Evolutionary conservation across 2,113 vertebrate species (phyloP), one percentile per base, ranked within the genome.

Genomic region (Brachyhypopomus occidentalis): DNA sequence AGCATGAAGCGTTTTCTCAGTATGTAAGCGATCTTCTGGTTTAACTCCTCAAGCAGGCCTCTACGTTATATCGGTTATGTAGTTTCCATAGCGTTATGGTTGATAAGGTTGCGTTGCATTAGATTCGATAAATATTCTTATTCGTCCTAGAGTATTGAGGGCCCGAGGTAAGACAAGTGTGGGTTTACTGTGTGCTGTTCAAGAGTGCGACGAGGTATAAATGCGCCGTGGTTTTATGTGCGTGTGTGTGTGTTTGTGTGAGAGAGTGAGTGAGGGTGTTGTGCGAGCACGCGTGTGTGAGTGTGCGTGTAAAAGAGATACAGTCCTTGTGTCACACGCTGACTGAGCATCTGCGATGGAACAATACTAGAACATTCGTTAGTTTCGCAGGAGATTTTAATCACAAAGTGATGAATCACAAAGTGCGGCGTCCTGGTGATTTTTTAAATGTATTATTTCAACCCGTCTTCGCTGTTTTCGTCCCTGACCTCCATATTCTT

Each of bases 171-270:
- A 79, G 72, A 66, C 36, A 59, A 82, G 81, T 75, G 81, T 75
- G 66, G 78, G 78, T 80, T 84, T 78, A 75, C 78, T 75, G 78
- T 69, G 25, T 76, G 38, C 64, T 80, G 27, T 59, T 77, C 25
- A 60, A 36, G 20, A 30, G 77, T 63, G 72, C 58, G 23, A 70
- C 69, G 77, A 86, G 86, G 87, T 84, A 89, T 85, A 89, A 91
- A 88, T 83, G 87, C 88, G 90, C 82, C 87, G 91, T 90, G 85
- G 75, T 62, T 19, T 30, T 2, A 19, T 5, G 5, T 5, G 89
- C 86, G 64, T 87, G 80, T 88, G 86, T 23, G 72, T 36, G 36
- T 34, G 67, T 62, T 34, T 25, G 73, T 74, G 75, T 64, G 69
- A 38, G 30, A 74, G 48, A 59, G 64, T 79, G 78, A 83, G 84